Evolutionary conservation across 1,140 invertebrate species (phyloP).

Genomic region (Campoletis sonorensis): DNA sequence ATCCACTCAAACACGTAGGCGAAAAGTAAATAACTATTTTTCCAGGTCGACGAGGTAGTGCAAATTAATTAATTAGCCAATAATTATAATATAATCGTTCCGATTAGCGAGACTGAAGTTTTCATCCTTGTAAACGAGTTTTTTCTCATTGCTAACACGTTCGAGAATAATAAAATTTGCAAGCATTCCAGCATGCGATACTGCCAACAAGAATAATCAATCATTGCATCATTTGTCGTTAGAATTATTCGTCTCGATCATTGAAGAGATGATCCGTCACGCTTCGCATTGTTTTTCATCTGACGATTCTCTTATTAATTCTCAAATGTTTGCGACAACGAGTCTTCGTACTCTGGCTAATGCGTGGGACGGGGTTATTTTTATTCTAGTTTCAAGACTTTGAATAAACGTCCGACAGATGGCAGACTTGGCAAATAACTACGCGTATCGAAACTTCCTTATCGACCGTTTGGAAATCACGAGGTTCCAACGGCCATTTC

Average conservation of each 20-base stretch:
- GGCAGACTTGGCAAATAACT: not conserved
- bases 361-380: conserved; percentile 8
- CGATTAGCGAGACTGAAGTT: too few species aligned
- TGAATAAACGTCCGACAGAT: not conserved
- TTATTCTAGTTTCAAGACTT: not conserved
- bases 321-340: not conserved
- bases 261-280: not conserved
- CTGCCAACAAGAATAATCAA: not conserved
- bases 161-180: too few species aligned
- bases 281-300: too few species aligned
- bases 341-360: not conserved
- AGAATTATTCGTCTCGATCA: not conserved
- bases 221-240: not conserved
- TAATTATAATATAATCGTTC: too few species aligned
- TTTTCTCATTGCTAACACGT: too few species aligned
- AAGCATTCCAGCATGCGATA: not conserved
- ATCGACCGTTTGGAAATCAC: not conserved
- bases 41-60: too few species aligned
- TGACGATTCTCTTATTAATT: not conserved
- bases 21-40: not conserved
- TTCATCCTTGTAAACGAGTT: too few species aligned
- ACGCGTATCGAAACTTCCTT: not conserved
- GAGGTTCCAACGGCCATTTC: not conserved
- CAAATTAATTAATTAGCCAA: too few species aligned
- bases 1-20: not conserved